Evolutionary conservation across 2,888 invertebrate genomes (phyloP), one percentile per base, ranked within the genome.

Genomic region (Gibbula magus): DNA sequence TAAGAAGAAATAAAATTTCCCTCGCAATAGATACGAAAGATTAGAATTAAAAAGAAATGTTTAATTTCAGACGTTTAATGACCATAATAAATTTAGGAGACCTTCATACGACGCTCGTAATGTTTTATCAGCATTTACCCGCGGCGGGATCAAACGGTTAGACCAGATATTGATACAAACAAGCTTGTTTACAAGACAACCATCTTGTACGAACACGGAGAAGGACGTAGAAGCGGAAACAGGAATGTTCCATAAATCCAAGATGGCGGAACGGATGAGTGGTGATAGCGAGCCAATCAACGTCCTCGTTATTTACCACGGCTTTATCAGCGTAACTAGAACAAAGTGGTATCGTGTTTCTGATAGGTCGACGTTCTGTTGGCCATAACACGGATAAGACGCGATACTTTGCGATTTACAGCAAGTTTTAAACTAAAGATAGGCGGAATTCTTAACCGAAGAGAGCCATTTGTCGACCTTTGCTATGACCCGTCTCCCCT

Each of bases 201-300:
- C 20, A 35, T 35, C 29, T 35, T 70, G 70, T 70, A 13, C 20
- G 70, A 39, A 70, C 70, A 70, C 29, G 70, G 39, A 70, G 32
- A 20, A 35, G 39, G 70, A 35, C 35, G 70, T 70, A 18, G 70
- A 39, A 70, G 20, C 70, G 32, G 39, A 35, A 70, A 10, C 35
- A 10, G n/a, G 70, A 70, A 32, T 70, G 70, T 70, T 70, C 70
- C 70, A 70, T 70, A 70, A 32, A 70, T 70, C 39, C 70, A 70
- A 70, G 39, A 70, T 70, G 70, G 70, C 70, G 70, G 70, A 70
- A 70, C 70, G 70, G 39, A 70, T 39, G 35, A 70, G 35, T 70
- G 70, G 70, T 35, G 70, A 70, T 70, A 70, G 70, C 70, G 70
- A 35, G 35, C 70, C 70, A 70, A 70, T 70, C 70, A 70, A 70